Evolutionary conservation across 2,888 invertebrate genomes (phyloP), one percentile per base, ranked within the genome.

Genomic region (Drosophila hawaiiensis): DNA sequence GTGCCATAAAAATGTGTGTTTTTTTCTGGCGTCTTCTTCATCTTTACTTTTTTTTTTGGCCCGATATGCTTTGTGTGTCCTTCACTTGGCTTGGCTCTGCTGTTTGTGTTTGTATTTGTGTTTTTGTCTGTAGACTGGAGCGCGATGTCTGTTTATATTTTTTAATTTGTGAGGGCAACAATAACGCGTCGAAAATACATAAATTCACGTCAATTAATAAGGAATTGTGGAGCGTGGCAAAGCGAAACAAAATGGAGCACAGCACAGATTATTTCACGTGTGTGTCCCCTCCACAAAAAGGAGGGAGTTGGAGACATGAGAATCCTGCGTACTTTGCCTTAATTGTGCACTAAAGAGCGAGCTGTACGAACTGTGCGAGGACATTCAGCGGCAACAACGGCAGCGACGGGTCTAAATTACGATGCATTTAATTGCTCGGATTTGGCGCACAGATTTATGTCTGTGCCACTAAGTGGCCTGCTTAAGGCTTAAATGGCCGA

Each of bases 391-490:
- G 55, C 47, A 29, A 58, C 29, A n/a, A 52, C 58, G 22, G 22
- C 22, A 47, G 41, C 33, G 60, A 39, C 49, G 31, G 56, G 54
- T 78, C 82, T 91, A 83, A 91, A 87, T 91, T 91, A 91, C 91
- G 92, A 89, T 90, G 80, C 84, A 88, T 90, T 91, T 92, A 91
- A 91, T 92, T 91, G 91, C 90, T 88, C 81, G 91, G 92, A 91
- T 91, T 91, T 92, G 83, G 84, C 69, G 92, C 90, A 87, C 89
- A 91, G 91, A 91, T 91, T 91, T 92, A 92, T 92, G 91, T 91
- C 82, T 80, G 82, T 79, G 80, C 77, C 87, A 90, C 91, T 91
- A 91, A 91, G 92, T 91, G 91, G 91, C 80, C 86, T 91, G 91
- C 91, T 91, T 91, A 91, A 82, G 85, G 86, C 89, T 90, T 81